phyloP scores from a whole-genome alignment of 2,797 vertebrate genomes.

The Toxotes lorentzi region DNA sequence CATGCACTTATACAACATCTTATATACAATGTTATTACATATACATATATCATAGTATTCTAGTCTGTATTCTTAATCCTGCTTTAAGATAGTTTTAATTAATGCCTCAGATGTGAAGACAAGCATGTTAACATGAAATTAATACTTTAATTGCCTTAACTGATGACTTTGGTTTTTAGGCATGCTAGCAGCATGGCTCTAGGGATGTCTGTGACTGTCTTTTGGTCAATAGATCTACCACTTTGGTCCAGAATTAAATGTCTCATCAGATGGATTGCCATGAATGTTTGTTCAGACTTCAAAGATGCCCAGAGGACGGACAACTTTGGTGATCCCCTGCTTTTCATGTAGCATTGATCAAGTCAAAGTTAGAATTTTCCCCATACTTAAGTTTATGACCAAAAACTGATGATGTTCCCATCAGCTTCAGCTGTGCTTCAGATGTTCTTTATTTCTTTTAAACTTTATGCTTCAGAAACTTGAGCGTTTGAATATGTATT shows the following conservation, averaged over 20 bases:
- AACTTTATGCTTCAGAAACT: neutral
- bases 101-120: conserved; percentile 33
- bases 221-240: neutral
- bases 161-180: neutral
- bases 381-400: neutral
- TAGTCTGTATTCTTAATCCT: conserved; percentile 9
- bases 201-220: neutral
- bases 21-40: neutral
- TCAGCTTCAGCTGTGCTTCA: neutral
- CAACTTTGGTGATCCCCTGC: neutral
- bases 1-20: neutral
- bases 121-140: conserved; percentile 25
- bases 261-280: neutral
- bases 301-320: neutral
- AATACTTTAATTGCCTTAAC: conserved; percentile 39
- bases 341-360: neutral
- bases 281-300: neutral
- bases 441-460: neutral
- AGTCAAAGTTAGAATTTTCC: neutral
- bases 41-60: neutral
- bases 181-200: neutral
- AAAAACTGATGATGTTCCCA: neutral
- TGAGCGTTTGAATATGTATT: neutral
- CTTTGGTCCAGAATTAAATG: neutral
- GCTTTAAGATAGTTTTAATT: conserved; percentile 31